Conservation (phyloP, 2,888 invertebrate genomes). For the Caenorhabditis sp. region DNA sequence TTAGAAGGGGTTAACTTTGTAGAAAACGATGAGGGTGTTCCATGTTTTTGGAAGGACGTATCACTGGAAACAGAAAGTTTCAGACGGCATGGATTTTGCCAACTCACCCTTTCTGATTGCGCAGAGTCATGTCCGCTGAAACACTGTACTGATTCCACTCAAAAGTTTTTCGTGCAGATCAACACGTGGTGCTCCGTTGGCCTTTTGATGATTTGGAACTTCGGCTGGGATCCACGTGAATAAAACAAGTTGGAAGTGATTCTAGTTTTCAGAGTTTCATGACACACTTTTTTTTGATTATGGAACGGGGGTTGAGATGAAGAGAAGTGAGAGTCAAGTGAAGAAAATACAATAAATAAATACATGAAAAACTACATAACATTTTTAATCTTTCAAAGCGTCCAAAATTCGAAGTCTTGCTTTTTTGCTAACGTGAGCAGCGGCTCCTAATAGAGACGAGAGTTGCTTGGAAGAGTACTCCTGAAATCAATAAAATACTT, state of each 20-base stretch:
- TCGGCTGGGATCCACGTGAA: neutral
- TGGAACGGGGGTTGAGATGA: slow-evolving; percentile 1
- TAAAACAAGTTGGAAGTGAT: neutral
- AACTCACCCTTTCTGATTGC: slow-evolving; percentile 40
- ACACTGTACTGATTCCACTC: slow-evolving; percentile 14
- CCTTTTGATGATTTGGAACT: slow-evolving; percentile 20
- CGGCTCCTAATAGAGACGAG: slow-evolving; percentile 90
- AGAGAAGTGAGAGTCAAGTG: neutral
- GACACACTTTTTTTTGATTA: slow-evolving; percentile 9
- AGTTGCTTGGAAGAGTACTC: slow-evolving; percentile 94
- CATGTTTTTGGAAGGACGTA: neutral
- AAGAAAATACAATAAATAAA: slow-evolving; percentile 20
- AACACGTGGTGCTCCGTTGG: slow-evolving; percentile 40
- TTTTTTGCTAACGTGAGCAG: slow-evolving; percentile 92
- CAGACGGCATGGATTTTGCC: neutral
- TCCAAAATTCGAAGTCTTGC: slow-evolving; percentile 85
- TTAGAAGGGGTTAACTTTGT: slow-evolving; percentile 1
- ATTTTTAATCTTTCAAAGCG: slow-evolving; percentile 66
- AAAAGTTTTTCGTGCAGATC: neutral
- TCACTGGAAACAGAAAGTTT: neutral
- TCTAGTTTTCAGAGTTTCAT: neutral
- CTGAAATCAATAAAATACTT: slow-evolving; percentile 84
- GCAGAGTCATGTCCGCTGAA: slow-evolving; percentile 19
- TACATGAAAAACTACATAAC: neutral
- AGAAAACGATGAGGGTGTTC: neutral